Evolutionary conservation across 2,113 vertebrate species (phyloP), one percentile per base, ranked within the genome.

Genomic region (Sapajus apella): DNA sequence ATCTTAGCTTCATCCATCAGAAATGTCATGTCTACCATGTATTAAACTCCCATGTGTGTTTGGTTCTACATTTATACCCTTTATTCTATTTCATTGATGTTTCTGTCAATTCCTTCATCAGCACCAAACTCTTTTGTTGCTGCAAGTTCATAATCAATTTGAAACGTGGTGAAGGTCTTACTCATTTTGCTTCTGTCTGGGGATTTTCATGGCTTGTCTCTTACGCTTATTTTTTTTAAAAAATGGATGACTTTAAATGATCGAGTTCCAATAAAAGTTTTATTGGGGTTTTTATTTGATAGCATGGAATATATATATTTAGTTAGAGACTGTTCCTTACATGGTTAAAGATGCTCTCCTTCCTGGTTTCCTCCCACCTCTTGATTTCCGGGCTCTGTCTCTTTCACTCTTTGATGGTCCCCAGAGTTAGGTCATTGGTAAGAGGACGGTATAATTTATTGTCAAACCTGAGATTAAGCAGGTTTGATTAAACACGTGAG

Each of bases 11-110:
- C 84, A 61, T 96, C 83, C 68, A 83, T 95, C 82, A 96, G 45
- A 94, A 95, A 90, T 87, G 92, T 93, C 52, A 94, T 52, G 75
- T 97, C 61, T 79, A 16, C 88, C 37, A 3, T 88, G 61, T 27
- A 40, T 52, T 93, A 93, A 93, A 91, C 23, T 82, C 11, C 20
- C 73, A 47, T 56, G 56, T 95, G 86, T 87, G 61, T 72, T 97
- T 87, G 58, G 20, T 32, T 85, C 72, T 96, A 61, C 61, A 18
- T 81, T 97, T 90, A 80, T 40, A 77, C 80, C 32, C 20, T 96
- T 95, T 55, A 90, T 91, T 96, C 72, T 88, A 55, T 76, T 90
- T 90, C 58, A 61, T 0, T 87, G 68, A 86, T 43, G 61, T 83
- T 92, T 86, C 73, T 77, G 25, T 90, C 64, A 94, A 16, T 93